Conservation (phyloP, 2,113 vertebrate genomes). For the Nyctereutes procyonoides region DNA sequence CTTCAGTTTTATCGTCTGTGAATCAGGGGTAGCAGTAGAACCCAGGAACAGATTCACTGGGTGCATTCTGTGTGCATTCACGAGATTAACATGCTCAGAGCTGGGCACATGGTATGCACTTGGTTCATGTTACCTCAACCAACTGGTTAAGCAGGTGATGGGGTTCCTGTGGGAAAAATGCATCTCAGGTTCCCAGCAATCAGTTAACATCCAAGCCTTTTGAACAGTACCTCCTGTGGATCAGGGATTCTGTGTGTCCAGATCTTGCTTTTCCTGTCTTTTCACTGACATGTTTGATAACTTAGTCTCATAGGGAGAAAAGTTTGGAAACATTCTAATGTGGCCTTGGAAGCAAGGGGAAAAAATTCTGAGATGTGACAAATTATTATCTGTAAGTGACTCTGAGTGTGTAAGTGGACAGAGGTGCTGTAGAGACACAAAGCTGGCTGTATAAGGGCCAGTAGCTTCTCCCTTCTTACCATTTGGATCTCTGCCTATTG, state of each 20-base stretch:
- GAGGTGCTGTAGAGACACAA: neutral
- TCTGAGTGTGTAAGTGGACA: neutral
- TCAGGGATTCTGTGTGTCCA: neutral
- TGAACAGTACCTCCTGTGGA: neutral
- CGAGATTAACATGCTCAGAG: neutral
- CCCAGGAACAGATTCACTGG: neutral
- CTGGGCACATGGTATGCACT: neutral
- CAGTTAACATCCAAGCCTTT: neutral
- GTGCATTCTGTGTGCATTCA: accelerated
- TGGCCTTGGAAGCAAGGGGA: neutral
- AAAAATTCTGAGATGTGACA: neutral
- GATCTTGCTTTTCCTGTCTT: neutral
- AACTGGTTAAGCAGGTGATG: neutral
- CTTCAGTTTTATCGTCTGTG: neutral
- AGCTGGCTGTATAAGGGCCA: too few relatives aligned
- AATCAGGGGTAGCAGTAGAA: neutral
- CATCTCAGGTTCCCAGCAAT: neutral
- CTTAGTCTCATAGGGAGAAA: neutral
- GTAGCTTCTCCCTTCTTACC: neutral
- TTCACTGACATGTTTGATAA: neutral
- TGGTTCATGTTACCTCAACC: neutral
- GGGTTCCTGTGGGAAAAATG: neutral
- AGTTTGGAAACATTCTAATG: neutral
- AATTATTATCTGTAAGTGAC: neutral
- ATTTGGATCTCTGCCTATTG: neutral